Evolutionary conservation across 2,888 invertebrate genomes (phyloP).

Genomic region (Sinodicranocentrus sp.): DNA sequence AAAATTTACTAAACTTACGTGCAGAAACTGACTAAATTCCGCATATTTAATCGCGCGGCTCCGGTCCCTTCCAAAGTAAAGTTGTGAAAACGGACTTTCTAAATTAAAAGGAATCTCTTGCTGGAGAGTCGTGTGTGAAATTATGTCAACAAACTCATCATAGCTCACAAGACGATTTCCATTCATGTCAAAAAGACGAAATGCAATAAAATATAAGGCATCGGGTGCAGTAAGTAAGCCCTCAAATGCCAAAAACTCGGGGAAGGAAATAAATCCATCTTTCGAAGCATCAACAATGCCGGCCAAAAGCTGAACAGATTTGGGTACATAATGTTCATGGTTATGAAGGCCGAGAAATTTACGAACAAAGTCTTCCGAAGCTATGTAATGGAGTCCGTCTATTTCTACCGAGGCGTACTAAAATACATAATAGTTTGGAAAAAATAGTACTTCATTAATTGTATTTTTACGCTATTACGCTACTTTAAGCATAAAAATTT

Average conservation of each 20-base stretch:
- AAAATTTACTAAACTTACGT: constrained; percentile 79
- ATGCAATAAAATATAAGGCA: constrained; percentile 81
- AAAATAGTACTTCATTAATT: not conserved
- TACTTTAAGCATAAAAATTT: too few relatives aligned
- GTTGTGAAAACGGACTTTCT: constrained; percentile 81
- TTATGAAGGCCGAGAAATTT: constrained; percentile 80
- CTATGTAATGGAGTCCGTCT: constrained; percentile 80
- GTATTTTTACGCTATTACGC: too few relatives aligned
- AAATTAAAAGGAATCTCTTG: constrained; percentile 81
- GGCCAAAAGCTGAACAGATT: constrained; percentile 80
- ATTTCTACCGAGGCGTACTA: constrained; percentile 80
- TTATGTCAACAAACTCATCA: constrained; percentile 81
- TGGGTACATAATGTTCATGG: constrained; percentile 79
- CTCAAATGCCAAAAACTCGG: constrained; percentile 64
- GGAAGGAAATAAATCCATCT: constrained; percentile 78
- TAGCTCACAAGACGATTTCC: constrained; percentile 81
- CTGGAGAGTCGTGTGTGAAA: constrained; percentile 81
- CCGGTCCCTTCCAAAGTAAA: constrained; percentile 81
- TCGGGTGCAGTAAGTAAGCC: constrained; percentile 78
- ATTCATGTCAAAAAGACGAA: constrained; percentile 82
- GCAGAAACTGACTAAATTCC: constrained; percentile 82
- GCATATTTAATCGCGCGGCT: constrained; percentile 80
- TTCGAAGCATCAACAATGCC: constrained; percentile 78
- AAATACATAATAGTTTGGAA: not conserved
- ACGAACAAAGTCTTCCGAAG: constrained; percentile 80